A percentile compares a stretch with the other conserved stretches of the same genome.
Evolutionary conservation across 2,113 vertebrate species (phyloP).

Genomic region (Macquaria ambigua): DNA sequence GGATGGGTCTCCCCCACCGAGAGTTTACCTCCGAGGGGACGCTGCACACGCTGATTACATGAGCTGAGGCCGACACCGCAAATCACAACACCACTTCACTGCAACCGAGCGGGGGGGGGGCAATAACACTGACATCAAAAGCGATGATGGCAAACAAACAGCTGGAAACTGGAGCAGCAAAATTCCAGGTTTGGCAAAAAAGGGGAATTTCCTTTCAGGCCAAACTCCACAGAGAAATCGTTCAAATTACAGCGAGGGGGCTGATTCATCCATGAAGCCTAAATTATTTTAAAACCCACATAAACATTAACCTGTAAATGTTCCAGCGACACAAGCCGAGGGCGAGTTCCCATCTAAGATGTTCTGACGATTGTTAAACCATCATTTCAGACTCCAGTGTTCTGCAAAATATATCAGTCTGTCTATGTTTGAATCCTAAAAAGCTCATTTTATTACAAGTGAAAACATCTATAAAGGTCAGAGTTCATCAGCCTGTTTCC

Average conservation of each 20-base stretch:
- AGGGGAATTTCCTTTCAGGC: neutral
- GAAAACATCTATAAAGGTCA: too few relatives aligned
- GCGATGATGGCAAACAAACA: slow-evolving; percentile 15
- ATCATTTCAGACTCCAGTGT: too few relatives aligned
- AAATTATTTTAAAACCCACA: neutral
- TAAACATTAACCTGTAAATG: neutral
- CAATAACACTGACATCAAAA: neutral
- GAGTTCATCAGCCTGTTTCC: too few relatives aligned
- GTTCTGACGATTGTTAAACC: too few relatives aligned
- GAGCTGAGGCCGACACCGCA: slow-evolving; percentile 7
- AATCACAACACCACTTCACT: neutral
- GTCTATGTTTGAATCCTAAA: neutral
- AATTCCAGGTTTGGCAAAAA: neutral
- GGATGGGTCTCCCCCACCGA: slow-evolving; percentile 23
- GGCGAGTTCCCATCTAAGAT: too few relatives aligned
- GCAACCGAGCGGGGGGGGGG: neutral
- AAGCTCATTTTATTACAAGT: neutral
- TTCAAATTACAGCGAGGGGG: neutral
- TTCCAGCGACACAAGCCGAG: neutral
- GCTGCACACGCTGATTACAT: neutral
- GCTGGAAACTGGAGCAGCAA: neutral
- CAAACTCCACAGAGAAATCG: neutral
- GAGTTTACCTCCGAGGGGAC: slow-evolving; percentile 49
- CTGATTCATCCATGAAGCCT: neutral
- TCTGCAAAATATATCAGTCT: too few relatives aligned